Conservation (phyloP, 2,888 invertebrate genomes). For the Spialia ferax region DNA sequence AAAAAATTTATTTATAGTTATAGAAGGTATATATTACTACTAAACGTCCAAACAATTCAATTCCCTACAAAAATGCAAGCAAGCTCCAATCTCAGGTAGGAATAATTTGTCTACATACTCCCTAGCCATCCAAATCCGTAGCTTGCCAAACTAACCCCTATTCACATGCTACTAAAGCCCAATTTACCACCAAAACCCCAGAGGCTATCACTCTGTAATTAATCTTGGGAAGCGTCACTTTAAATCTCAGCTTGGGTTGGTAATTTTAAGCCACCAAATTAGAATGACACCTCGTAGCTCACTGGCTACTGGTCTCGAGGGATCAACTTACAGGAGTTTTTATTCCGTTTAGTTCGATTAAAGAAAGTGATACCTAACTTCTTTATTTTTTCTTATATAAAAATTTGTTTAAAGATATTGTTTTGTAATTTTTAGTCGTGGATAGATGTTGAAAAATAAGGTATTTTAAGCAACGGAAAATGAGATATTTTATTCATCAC, state of each 20-base stretch:
- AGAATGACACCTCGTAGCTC: constrained; percentile 13
- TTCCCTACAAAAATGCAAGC: constrained; percentile 20
- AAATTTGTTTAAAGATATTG: no score
- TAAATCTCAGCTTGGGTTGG: constrained; percentile 32
- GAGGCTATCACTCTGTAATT: constrained; percentile 34
- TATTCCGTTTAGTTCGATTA: not conserved
- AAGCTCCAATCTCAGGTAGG: constrained; percentile 11
- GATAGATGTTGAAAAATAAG: no score
- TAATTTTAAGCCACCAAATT: constrained; percentile 31
- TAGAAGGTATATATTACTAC: no score
- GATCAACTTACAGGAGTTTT: constrained; percentile 10
- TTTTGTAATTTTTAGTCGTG: no score
- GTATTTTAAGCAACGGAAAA: no score
- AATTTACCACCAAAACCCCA: constrained; percentile 20
- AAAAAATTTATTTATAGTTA: no score
- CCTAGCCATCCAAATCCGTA: not conserved
- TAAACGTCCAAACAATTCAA: not conserved
- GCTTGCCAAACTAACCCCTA: constrained; percentile 4
- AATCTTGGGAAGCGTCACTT: constrained; percentile 39
- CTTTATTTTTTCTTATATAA: no score
- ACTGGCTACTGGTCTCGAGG: not conserved
- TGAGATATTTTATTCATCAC: no score
- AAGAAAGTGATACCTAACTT: no score
- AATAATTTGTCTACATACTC: constrained; percentile 24
- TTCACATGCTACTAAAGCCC: constrained; percentile 2